Evolutionary conservation across 1,140 invertebrate genomes (phyloP).

Genomic region (Agrypnia vestita): DNA sequence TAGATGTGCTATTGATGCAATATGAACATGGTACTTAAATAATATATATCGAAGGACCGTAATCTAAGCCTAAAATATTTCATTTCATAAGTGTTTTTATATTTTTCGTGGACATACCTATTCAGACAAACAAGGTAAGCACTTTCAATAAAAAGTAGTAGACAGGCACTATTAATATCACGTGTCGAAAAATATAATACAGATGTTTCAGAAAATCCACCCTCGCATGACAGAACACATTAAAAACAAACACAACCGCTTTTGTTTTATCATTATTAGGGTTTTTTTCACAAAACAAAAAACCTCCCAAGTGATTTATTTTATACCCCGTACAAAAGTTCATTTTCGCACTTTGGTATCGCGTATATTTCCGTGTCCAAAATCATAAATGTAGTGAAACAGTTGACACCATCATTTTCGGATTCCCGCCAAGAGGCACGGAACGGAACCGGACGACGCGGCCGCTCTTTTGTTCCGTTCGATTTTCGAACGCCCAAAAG

Average conservation of each 20-base stretch:
- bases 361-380: conserved; percentile 23
- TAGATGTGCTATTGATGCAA: no score
- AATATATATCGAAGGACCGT: no score
- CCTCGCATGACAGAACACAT: conserved; percentile 23
- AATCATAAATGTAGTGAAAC: conserved; percentile 24
- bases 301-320: conserved; percentile 26
- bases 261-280: conserved; percentile 6
- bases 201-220: conserved; percentile 29
- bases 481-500: neutral
- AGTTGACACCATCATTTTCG: conserved; percentile 8
- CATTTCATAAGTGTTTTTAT: no score
- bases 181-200: conserved; percentile 18
- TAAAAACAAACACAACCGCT: conserved; percentile 20
- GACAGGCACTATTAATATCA: neutral
- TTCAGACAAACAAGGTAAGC: no score
- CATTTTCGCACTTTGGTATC: conserved; percentile 20
- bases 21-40: no score
- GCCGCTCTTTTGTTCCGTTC: conserved; percentile 22
- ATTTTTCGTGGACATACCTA: no score
- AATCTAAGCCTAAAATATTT: no score
- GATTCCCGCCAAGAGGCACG: conserved; percentile 3
- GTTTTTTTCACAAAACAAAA: neutral
- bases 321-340: conserved; percentile 18
- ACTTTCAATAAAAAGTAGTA: neutral
- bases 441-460: conserved; percentile 3